Percentiles rank a stretch among this genome's conserved stretches.
These are phyloP conservation scores for Dermatophagoides farinae DNA, from an alignment of 1,140 invertebrate genomes.

Conservation along the genomic window DNA sequence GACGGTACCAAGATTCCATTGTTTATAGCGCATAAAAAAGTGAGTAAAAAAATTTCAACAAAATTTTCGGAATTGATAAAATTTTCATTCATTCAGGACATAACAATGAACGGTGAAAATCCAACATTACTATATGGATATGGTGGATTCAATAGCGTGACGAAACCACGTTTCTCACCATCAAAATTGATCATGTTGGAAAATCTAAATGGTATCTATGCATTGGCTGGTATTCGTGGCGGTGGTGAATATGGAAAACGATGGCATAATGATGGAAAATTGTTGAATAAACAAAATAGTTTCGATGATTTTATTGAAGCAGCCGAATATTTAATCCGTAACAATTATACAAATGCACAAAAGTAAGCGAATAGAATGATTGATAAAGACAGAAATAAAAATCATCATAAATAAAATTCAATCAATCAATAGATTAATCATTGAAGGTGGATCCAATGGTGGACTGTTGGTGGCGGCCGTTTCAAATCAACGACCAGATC, in stretches of 20 bases:
- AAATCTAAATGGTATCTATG: constrained; percentile 65
- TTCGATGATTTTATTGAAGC: constrained; percentile 90
- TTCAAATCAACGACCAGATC: constrained; percentile 79
- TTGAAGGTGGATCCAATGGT: constrained; percentile 88
- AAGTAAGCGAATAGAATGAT: constrained; percentile 30
- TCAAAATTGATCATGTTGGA: constrained; percentile 26
- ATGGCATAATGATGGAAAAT: constrained; percentile 81
- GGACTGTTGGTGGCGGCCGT: constrained; percentile 77
- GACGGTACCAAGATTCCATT: constrained; percentile 90
- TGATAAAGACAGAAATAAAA: not conserved
- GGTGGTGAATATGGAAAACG: constrained; percentile 79
- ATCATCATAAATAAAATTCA: too few species aligned
- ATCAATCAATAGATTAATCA: constrained; percentile 38
- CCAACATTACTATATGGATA: constrained; percentile 81
- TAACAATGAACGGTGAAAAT: constrained; percentile 40
- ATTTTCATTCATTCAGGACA: constrained; percentile 27
- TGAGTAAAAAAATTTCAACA: constrained; percentile 2
- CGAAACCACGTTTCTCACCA: constrained; percentile 64
- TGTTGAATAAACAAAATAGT: constrained; percentile 85
- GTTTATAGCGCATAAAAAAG: constrained; percentile 71
- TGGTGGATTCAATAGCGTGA: constrained; percentile 83
- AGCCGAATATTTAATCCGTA: constrained; percentile 66
- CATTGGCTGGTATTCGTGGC: constrained; percentile 79
- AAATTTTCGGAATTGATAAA: constrained; percentile 8
- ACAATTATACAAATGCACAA: constrained; percentile 51